Conservation (phyloP, 92 coral and sea anemone genomes). For the Phenganax stokvisi region DNA sequence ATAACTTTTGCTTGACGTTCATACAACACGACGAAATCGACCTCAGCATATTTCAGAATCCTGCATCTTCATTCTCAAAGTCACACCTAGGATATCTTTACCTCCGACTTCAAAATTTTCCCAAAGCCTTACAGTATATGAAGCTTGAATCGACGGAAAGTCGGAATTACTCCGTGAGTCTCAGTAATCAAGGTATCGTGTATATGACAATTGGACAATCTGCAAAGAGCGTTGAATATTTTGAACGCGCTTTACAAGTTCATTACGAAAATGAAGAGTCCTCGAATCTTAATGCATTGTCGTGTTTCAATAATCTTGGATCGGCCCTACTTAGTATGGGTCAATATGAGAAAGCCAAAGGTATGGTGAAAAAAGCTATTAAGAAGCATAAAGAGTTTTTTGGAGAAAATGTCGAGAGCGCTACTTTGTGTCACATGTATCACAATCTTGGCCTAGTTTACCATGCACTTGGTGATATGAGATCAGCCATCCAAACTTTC, state of each 20-base stretch:
- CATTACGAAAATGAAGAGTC: background rate
- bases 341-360: background rate
- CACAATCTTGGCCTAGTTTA: background rate
- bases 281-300: background rate
- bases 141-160: slow-evolving; percentile 1
- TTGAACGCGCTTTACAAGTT: background rate
- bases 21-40: background rate
- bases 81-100: background rate
- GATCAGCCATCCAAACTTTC: slow-evolving; percentile 7
- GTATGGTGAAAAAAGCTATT: background rate
- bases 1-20: background rate
- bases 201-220: background rate
- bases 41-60: slow-evolving; percentile 2
- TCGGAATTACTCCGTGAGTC: background rate
- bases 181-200: slow-evolving; percentile 2
- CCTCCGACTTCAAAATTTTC: slow-evolving; percentile 2
- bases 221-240: background rate
- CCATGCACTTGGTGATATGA: background rate
- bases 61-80: background rate
- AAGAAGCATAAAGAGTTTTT: slow-evolving; percentile 5
- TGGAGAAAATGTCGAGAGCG: background rate
- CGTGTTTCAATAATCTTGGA: background rate
- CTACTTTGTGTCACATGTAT: background rate
- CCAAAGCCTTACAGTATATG: slow-evolving; percentile 26
- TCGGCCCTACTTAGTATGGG: background rate